phyloP scores from a whole-genome alignment of 2,888 invertebrate genomes.

The Chrysolina haemoptera region DNA sequence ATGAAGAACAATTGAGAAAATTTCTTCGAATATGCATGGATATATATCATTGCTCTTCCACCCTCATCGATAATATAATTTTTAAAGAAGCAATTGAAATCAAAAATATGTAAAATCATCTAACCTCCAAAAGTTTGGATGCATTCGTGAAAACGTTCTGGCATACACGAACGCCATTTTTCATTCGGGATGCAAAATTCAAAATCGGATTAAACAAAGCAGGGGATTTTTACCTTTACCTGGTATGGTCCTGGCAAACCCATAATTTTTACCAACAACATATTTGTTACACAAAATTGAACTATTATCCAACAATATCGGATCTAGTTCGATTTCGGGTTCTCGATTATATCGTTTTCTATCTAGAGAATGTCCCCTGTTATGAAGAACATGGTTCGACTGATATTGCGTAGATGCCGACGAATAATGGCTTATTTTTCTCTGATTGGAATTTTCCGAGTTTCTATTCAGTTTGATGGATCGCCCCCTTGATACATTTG shows the following conservation, averaged over 20 bases:
- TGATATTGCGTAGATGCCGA: constrained; percentile 41
- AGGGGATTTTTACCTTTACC: constrained; percentile 55
- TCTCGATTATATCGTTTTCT: constrained; percentile 60
- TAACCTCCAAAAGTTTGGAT: constrained; percentile 12
- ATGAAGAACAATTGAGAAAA: no score
- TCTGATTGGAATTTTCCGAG: constrained; percentile 28
- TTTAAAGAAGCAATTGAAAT: background rate
- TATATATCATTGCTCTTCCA: background rate
- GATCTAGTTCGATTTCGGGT: constrained; percentile 65
- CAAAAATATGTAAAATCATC: background rate
- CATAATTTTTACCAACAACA: constrained; percentile 73
- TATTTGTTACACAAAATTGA: constrained; percentile 82
- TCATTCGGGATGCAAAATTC: constrained; percentile 7
- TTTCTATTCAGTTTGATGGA: constrained; percentile 65
- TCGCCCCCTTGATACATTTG: constrained; percentile 62
- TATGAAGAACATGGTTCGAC: constrained; percentile 30
- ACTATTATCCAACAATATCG: constrained; percentile 69
- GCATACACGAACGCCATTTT: background rate
- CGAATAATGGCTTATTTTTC: constrained; percentile 53
- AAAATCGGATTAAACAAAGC: constrained; percentile 18
- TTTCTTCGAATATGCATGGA: no score
- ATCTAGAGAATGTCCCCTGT: constrained; percentile 64
- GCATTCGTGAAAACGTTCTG: constrained; percentile 11
- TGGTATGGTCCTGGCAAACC: constrained; percentile 61
- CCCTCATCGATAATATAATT: constrained; percentile 1